Base-by-base conservation (phyloP, 2,797 vertebrate genomes). In the Clamator glandarius region DNA sequence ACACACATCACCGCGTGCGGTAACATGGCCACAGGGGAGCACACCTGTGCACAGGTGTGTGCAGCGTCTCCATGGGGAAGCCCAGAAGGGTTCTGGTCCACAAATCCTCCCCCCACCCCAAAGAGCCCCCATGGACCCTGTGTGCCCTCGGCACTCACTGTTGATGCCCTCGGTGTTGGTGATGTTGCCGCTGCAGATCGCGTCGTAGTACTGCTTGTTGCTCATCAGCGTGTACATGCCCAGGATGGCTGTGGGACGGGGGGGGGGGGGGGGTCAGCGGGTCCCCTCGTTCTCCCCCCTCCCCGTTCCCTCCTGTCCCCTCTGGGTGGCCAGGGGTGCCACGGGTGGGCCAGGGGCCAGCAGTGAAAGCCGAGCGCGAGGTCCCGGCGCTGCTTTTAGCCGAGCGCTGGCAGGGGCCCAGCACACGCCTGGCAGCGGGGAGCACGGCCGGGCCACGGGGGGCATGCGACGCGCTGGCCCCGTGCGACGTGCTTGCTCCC, bases 221-320 rank as follows among this genome's bases (percentile, higher is more conserved):
- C 99, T 99, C 99, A 99, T 99, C 95, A 99, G 97, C 0, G 98
- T 99, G 98, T 99, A 99, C 99, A 99, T 99, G 68, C 99, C 99
- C 89, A 99, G 98, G 96, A 99, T 99, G 20, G 99, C 99, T 99
- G 98, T 23, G 54, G 91, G 78, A 44, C 4, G 39, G 12, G n/a
- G n/a, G n/a, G n/a, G 12, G n/a, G n/a, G n/a, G n/a, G 6, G 57
- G 42, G n/a, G 24, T 35, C 64, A 72, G 20, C 0, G 1, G 9
- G 8, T 6, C 5, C 42, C 33, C 23, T 33, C 41, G 52, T 14
- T 16, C n/a, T 20, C 29, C n/a, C n/a, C n/a, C n/a, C n/a, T n/a
- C n/a, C n/a, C n/a, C n/a, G n/a, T n/a, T n/a, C 33, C 44, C 16
- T 9, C 33, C 44, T 2, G 14, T 26, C 50, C 52, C 61, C 29